phyloP scores from a whole-genome alignment of 2,888 invertebrate species.

The Protodeltote pygarga region DNA sequence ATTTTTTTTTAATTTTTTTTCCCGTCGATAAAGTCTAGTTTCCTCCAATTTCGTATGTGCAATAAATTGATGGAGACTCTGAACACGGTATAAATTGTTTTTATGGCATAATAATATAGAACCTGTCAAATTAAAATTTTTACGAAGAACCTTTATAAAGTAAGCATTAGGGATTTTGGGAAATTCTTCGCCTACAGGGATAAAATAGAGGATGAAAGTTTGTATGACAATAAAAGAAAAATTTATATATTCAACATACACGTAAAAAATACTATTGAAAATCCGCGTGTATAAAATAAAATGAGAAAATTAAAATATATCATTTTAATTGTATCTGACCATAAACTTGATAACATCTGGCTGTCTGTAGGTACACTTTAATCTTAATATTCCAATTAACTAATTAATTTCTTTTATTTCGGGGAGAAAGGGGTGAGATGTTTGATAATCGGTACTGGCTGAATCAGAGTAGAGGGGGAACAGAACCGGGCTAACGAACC shows the following conservation, averaged over 20 bases:
- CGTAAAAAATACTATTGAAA: conserved; percentile 9
- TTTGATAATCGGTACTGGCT: conserved; percentile 28
- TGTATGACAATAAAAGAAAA: too few relatives aligned
- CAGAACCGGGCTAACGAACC: conserved; percentile 61
- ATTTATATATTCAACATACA: conserved; percentile 1
- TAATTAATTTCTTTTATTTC: conserved; percentile 33
- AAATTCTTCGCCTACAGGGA: too few relatives aligned
- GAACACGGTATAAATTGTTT: too few relatives aligned
- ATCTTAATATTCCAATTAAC: conserved; percentile 41
- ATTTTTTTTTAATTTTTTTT: too few relatives aligned
- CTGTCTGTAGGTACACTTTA: conserved; percentile 12
- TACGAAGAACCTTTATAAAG: too few relatives aligned
- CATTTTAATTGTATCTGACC: conserved; percentile 28
- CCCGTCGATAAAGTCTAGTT: too few relatives aligned
- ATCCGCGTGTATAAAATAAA: conserved; percentile 6
- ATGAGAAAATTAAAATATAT: conserved; percentile 13
- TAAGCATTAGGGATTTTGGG: too few relatives aligned
- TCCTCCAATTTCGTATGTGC: too few relatives aligned
- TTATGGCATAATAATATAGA: too few relatives aligned
- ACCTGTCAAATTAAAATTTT: too few relatives aligned
- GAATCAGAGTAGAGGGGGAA: conserved; percentile 46
- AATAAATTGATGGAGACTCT: too few relatives aligned
- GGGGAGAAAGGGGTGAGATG: conserved; percentile 36
- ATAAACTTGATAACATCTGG: conserved; percentile 16
- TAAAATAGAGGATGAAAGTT: too few relatives aligned